Evolutionary conservation across 1,140 invertebrate genomes (phyloP).

Genomic region (Sweltsa coloradensis): DNA sequence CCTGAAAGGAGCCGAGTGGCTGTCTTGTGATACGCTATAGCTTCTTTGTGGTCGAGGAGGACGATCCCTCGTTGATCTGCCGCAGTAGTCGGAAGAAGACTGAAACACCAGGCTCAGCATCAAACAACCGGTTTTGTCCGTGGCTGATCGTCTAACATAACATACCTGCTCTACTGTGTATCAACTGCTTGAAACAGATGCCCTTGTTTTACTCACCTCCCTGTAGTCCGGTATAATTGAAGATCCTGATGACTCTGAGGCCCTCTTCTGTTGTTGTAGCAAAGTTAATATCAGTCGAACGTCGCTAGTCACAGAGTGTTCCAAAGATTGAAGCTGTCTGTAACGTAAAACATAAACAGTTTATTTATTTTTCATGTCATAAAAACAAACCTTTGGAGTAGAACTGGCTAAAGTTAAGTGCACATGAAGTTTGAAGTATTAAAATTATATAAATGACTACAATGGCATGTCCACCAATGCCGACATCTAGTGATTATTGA

Average conservation of each 20-base stretch:
- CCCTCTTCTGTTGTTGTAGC: slow-evolving; percentile 34
- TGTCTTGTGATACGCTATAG: slow-evolving; percentile 5
- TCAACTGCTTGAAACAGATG: not conserved
- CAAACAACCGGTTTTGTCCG: too few species aligned
- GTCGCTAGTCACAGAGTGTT: slow-evolving; percentile 49
- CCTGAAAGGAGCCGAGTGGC: not conserved
- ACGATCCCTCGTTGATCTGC: slow-evolving; percentile 1
- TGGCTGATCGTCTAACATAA: too few species aligned
- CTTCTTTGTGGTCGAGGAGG: slow-evolving; percentile 1
- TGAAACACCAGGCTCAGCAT: not conserved
- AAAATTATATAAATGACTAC: too few species aligned
- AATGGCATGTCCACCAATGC: not conserved
- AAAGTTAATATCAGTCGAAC: slow-evolving; percentile 50
- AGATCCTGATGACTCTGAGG: slow-evolving; percentile 15
- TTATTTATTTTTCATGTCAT: too few species aligned
- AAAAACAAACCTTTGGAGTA: too few species aligned
- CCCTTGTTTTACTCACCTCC: slow-evolving; percentile 17
- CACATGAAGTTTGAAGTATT: too few species aligned
- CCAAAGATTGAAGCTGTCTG: slow-evolving; percentile 34
- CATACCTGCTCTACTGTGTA: not conserved
- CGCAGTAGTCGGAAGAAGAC: slow-evolving; percentile 8
- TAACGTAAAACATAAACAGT: too few species aligned
- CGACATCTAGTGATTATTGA: too few species aligned
- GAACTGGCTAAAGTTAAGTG: too few species aligned
- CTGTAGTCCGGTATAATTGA: slow-evolving; percentile 16